These are phyloP conservation scores for Echinarachnius parma DNA, from an alignment of 53 echinoderm and acorn worm genomes.

Conservation along the genomic window DNA sequence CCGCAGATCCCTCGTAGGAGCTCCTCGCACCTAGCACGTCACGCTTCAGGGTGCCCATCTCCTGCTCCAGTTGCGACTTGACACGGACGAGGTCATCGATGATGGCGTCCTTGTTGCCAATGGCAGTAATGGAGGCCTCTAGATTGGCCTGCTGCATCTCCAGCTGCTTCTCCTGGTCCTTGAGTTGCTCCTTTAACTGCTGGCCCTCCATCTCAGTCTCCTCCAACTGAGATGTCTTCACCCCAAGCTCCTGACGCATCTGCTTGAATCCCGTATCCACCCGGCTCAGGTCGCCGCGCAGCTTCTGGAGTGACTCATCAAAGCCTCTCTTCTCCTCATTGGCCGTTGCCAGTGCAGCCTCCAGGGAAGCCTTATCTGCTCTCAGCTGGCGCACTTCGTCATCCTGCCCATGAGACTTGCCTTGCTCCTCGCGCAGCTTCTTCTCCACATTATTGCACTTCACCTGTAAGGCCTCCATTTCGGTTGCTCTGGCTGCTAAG, in stretches of 20 bases:
- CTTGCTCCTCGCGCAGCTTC: slow-evolving; percentile 61
- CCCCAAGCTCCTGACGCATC: slow-evolving; percentile 81
- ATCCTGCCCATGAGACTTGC: slow-evolving; percentile 61
- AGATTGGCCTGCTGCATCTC: slow-evolving; percentile 65
- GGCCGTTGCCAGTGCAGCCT: slow-evolving; percentile 81
- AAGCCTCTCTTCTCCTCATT: slow-evolving; percentile 87
- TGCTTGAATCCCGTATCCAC: slow-evolving; percentile 91
- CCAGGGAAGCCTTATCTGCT: slow-evolving; percentile 78
- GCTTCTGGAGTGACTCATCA: slow-evolving; percentile 73
- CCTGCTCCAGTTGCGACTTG: slow-evolving; percentile 55
- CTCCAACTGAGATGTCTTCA: slow-evolving; percentile 62
- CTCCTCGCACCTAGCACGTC: slow-evolving; percentile 7
- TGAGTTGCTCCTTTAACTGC: slow-evolving; percentile 55
- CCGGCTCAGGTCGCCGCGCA: slow-evolving; percentile 75
- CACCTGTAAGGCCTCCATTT: slow-evolving; percentile 72
- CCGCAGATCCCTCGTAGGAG: slow-evolving; percentile 16
- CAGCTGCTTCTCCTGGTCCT: slow-evolving; percentile 62
- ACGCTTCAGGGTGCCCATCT: slow-evolving; percentile 46
- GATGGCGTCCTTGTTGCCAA: slow-evolving; percentile 65
- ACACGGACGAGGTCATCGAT: slow-evolving; percentile 56
- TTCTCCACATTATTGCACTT: slow-evolving; percentile 77
- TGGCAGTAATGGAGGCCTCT: slow-evolving; percentile 59
- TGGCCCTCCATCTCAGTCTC: slow-evolving; percentile 48
- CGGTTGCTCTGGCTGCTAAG: slow-evolving; percentile 70
- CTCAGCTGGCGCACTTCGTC: slow-evolving; percentile 67